phyloP scores from a whole-genome alignment of 2,797 vertebrate species.

The Lithobates sylvaticus region DNA sequence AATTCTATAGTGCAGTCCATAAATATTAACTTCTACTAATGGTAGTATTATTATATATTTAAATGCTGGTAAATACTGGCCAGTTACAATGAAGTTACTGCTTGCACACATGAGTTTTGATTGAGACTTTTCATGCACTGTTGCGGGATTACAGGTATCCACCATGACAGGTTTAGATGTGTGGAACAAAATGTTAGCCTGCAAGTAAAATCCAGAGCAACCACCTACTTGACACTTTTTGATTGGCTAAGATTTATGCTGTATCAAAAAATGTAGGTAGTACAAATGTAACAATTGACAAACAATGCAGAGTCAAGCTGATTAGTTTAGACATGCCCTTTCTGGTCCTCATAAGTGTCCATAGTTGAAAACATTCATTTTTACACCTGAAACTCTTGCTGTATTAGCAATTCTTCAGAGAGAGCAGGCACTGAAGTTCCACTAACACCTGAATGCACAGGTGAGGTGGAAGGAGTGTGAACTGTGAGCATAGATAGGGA shows the following conservation, averaged over 20 bases:
- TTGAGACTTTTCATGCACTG: constrained; percentile 46
- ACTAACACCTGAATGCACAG: constrained; percentile 75
- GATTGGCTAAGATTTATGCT: constrained; percentile 8
- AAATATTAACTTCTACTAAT: constrained; percentile 19
- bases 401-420: constrained; percentile 73
- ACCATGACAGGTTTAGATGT: neutral
- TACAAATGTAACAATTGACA: constrained; percentile 28
- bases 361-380: neutral
- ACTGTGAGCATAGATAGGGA: constrained; percentile 84
- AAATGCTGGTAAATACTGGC: constrained; percentile 56
- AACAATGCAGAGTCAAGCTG: constrained; percentile 36
- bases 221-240: neutral
- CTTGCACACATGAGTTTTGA: constrained; percentile 29
- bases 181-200: constrained; percentile 7
- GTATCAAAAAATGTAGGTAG: constrained; percentile 25
- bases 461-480: constrained; percentile 80
- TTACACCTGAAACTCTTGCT: constrained; percentile 84
- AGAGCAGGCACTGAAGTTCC: constrained; percentile 72
- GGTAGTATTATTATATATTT: constrained; percentile 14
- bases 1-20: constrained; percentile 10
- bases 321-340: constrained; percentile 39
- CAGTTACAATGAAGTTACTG: constrained; percentile 20
- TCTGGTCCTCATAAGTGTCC: constrained; percentile 56
- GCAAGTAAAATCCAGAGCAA: constrained; percentile 30
- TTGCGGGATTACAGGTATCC: neutral